Conservation (phyloP, 2,797 vertebrate genomes). For the Myotis planiceps region DNA sequence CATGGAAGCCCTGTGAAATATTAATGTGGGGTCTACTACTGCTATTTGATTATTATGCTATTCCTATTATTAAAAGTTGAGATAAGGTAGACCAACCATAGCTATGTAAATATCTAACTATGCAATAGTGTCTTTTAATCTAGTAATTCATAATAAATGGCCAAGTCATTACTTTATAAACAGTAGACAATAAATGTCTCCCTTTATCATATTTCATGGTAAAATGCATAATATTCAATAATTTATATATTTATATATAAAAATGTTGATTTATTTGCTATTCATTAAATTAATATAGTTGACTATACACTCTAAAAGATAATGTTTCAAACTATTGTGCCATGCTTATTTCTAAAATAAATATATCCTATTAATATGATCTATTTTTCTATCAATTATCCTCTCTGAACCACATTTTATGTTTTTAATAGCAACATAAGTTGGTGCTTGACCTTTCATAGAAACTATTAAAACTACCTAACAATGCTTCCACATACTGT, state of each 20-base stretch:
- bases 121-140: not conserved
- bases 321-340: not conserved
- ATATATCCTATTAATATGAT: not conserved
- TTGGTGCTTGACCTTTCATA: conserved; percentile 81
- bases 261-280: not conserved
- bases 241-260: not conserved
- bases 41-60: not conserved
- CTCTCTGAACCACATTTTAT: conserved; percentile 13
- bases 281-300: not conserved
- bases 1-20: not conserved
- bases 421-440: conserved; percentile 59
- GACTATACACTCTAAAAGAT: not conserved
- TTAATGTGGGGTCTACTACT: not conserved
- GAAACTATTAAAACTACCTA: conserved; percentile 74
- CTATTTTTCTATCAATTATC: conserved; percentile 5
- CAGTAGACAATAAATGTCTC: not conserved
- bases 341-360: not conserved
- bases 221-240: not conserved
- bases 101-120: not conserved
- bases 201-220: not conserved
- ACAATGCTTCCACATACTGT: conserved; percentile 66
- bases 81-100: not conserved
- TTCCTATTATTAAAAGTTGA: not conserved
- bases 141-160: not conserved
- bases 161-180: not conserved